Base-by-base conservation (phyloP, 2,797 vertebrate species). In the Meda fulgida region DNA sequence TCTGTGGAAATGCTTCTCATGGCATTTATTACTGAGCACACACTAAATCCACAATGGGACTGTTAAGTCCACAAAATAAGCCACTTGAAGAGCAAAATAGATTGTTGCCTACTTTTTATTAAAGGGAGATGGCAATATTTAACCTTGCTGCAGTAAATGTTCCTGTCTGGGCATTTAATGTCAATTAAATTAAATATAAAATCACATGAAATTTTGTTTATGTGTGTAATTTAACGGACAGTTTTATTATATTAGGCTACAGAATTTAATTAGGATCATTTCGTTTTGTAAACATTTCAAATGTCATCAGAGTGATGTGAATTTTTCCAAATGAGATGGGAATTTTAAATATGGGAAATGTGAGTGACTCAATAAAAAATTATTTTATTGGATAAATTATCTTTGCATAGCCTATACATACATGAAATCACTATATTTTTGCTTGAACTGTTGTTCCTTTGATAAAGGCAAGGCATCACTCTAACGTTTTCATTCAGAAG, bases 1-100 rank as follows among this genome's bases (percentile, higher is more conserved):
- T 84, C 11, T 69, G 55, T 73, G 53, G 38, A 72, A 71, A 55
- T 63, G 53, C 38, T 65, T 66, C 23, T 51, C n/a, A 21, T 69
- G 63, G 29, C n/a, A 11, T 78, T 78, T 78, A 40, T 84, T 67
- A 65, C 40, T 65, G 21, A 36, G 34, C 16, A 34, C 53, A 63
- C n/a, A 66, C 16, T 65, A 83, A 73, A 73, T 36, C 9, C 43
- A 76, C 46, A 73, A 26, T 11, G 58, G 31, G 40, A 53, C 63
- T 43, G n/a, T 55, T 55, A 43, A 78, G 1, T 40, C 21, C 16
- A 63, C 29, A 36, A 76, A 38, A 77, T n/a, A 55, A 66, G 36
- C 34, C 66, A 40, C n/a, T 36, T n/a, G 23, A 79, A 18, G 13
- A 71, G 36, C 13, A n/a, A 60, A 77, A 53, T 0, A 31, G 5